Evolutionary conservation across 2,888 invertebrate species (phyloP), one percentile per base, ranked within the genome.

Genomic region (Euplagia quadripunctaria): DNA sequence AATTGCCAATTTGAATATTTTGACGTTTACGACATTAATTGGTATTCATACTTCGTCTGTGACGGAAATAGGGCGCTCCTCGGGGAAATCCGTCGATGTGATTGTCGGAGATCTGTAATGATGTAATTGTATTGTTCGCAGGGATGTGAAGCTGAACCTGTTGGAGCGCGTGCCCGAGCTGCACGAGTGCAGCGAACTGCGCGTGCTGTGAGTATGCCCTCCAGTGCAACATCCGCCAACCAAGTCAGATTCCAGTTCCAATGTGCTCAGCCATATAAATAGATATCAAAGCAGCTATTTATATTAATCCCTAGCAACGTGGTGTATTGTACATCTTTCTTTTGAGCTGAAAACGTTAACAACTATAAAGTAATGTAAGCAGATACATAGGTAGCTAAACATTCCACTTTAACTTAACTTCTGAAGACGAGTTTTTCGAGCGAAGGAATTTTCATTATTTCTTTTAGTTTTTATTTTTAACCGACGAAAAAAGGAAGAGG

Each of bases 101-200:
- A 31, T 31, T 31, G 31, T 31, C 31, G 51, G 52, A 41, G 8
- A 17, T 20, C 42, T 16, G 42, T 31, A 17, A 58, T 46, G 5
- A 51, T 20, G 12, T 52, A 5, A 42, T 16, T 58, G 58, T 70
- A 11, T 49, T 76, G 88, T 82, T 96, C 96, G 65, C 96, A 98
- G 98, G 88, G 98, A 98, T 93, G 96, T 98, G 87, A 98, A 98
- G 93, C 98, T 98, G 64, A 99, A 99, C 96, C 96, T 96, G 85
- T 95, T 99, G 86, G 96, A 96, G 73, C 94, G 93, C 76, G 96
- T 99, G 86, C 99, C 99, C 67, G 97, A 97, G 85, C 96, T 99
- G 87, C 96, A 96, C 82, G 96, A 96, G 82, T 99, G 99, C 95
- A 96, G 96, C 82, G 98, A 98, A 89, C 97, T 99, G 89, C 97